Percentiles rank a stretch among this genome's conserved stretches.
Evolutionary conservation across 2,113 vertebrate species (phyloP).

Genomic region (Ranitomeya imitator): DNA sequence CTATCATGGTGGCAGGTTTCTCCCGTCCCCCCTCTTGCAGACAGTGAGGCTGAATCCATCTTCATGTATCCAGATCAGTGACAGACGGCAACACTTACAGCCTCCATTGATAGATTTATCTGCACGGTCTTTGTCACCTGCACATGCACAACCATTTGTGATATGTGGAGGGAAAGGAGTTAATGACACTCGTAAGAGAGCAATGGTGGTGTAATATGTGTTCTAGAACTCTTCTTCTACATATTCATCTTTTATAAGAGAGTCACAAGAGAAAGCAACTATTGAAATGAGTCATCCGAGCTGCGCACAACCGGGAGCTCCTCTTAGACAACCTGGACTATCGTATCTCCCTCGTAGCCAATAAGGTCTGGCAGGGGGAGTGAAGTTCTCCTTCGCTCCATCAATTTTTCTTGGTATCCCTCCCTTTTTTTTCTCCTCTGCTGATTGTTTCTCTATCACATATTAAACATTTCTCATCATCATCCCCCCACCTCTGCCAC

Average conservation of each 20-base stretch:
- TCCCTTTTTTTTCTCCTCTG: background rate
- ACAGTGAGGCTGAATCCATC: constrained; percentile 1
- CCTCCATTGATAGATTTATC: constrained; percentile 36
- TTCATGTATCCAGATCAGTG: constrained; percentile 37
- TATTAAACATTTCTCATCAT: background rate
- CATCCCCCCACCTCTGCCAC: background rate
- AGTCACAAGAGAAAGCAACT: background rate
- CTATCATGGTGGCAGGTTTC: constrained; percentile 41
- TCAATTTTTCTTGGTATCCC: background rate
- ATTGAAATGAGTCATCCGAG: background rate
- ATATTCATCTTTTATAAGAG: background rate
- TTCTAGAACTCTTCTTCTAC: background rate
- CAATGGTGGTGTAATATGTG: background rate
- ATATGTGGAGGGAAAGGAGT: background rate
- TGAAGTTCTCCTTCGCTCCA: background rate
- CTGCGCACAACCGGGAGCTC: background rate
- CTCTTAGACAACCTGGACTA: background rate
- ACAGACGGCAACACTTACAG: constrained; percentile 32
- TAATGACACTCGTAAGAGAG: background rate
- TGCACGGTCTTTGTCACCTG: background rate
- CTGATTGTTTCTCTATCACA: background rate
- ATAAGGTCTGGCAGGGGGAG: background rate
- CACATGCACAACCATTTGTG: background rate
- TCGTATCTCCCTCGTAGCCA: background rate
- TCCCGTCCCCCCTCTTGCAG: constrained; percentile 3